A percentile compares a stretch with the other conserved stretches of the same genome.
Conservation (phyloP, 1,140 invertebrate species). For the Papilio aristodemus region DNA sequence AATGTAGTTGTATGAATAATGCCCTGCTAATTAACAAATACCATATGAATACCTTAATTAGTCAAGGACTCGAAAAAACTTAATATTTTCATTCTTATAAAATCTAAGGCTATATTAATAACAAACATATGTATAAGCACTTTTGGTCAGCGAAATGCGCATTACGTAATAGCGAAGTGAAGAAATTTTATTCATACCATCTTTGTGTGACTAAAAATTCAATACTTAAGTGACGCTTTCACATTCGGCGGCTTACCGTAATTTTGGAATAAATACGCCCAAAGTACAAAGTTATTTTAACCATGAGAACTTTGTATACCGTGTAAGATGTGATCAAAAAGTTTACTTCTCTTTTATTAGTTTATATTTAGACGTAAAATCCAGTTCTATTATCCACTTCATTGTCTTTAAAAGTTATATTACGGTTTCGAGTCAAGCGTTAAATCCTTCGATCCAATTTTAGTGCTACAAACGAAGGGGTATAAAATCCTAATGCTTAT, state of each 20-base stretch:
- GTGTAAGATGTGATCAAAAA: constrained; percentile 25
- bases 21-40: too few species aligned
- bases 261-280: neutral
- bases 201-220: neutral
- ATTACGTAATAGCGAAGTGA: too few species aligned
- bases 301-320: constrained; percentile 5
- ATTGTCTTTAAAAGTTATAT: constrained; percentile 35
- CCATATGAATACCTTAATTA: too few species aligned
- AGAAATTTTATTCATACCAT: too few species aligned
- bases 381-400: constrained; percentile 31
- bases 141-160: too few species aligned
- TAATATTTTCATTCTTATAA: too few species aligned
- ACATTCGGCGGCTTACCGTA: too few species aligned
- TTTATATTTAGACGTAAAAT: constrained; percentile 35
- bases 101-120: too few species aligned
- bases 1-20: too few species aligned
- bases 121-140: too few species aligned
- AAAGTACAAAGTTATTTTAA: neutral
- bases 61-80: too few species aligned
- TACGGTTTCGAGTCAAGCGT: constrained; percentile 33
- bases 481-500: constrained; percentile 34
- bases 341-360: constrained; percentile 26
- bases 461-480: constrained; percentile 34
- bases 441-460: constrained; percentile 35
- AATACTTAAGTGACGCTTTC: neutral